A percentile compares a stretch with the other conserved stretches of the same genome.
Evolutionary conservation across 2,113 vertebrate species (phyloP).

Genomic region (Protomyctophum bolini): DNA sequence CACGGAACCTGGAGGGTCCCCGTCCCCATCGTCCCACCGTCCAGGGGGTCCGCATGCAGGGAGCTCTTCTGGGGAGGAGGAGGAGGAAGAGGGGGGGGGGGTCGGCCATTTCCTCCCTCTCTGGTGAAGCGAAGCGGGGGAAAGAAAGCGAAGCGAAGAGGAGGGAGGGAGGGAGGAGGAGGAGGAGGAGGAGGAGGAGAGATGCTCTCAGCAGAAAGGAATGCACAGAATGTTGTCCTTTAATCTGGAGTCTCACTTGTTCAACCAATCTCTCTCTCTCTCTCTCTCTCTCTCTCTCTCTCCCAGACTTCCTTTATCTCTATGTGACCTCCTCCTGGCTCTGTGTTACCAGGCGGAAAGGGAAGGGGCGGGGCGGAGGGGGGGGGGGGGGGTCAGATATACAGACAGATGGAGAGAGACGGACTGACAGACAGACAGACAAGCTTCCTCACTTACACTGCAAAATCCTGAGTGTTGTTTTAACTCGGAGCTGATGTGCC

Average conservation of each 20-base stretch:
- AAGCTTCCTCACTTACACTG: no score
- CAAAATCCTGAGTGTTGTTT: no score
- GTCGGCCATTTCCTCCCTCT: conserved; percentile 65
- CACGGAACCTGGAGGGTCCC: conserved; percentile 57
- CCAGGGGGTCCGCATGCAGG: conserved; percentile 67
- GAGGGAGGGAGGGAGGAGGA: conserved; percentile 25
- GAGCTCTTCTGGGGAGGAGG: conserved; percentile 66
- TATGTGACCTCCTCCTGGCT: conserved; percentile 70
- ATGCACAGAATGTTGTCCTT: conserved; percentile 94
- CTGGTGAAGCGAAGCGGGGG: conserved; percentile 30
- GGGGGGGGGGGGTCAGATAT: no score
- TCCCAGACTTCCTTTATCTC: conserved; percentile 82
- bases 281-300: not conserved
- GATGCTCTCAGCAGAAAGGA: conserved; percentile 87
- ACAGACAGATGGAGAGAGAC: conserved; percentile 23
- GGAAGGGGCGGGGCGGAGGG: conserved; percentile 20
- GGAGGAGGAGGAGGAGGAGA: conserved; percentile 53
- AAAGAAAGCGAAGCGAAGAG: conserved; percentile 45
- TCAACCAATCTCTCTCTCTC: conserved; percentile 11
- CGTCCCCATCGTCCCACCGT: no score
- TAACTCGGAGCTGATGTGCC: conserved; percentile 26
- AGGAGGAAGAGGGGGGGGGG: conserved; percentile 34
- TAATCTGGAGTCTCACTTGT: conserved; percentile 80
- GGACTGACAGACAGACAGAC: not conserved
- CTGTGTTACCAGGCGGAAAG: conserved; percentile 51